Percentiles rank a stretch among this genome's conserved stretches.
Evolutionary conservation across 2,888 invertebrate genomes (phyloP).

Genomic region (Xanthorhoe spadicearia): DNA sequence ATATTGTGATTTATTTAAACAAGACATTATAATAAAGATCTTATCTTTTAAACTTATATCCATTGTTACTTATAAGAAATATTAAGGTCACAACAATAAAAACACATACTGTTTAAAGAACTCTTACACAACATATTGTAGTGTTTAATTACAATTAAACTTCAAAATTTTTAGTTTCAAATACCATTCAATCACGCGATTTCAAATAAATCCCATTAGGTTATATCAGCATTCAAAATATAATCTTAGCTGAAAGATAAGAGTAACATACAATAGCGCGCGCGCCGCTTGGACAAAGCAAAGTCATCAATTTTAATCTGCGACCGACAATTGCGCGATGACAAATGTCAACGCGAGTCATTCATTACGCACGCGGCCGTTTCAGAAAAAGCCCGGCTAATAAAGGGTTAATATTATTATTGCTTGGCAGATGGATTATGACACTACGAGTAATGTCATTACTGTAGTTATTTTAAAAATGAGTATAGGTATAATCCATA

Average conservation of each 20-base stretch:
- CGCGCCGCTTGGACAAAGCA: conserved; percentile 76
- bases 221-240: conserved; percentile 58
- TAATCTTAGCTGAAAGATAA: conserved; percentile 65
- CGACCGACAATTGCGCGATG: conserved; percentile 81
- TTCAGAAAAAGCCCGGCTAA: conserved; percentile 72
- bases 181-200: background rate
- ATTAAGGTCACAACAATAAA: background rate
- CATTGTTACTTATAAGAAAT: background rate
- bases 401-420: conserved; percentile 81
- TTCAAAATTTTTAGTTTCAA: background rate
- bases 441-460: conserved; percentile 43
- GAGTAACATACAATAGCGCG: conserved; percentile 64
- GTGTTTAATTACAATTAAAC: too few species aligned
- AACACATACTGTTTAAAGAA: background rate
- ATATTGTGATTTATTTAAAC: background rate
- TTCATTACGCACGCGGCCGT: conserved; percentile 78
- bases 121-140: background rate
- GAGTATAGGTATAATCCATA: conserved; percentile 4
- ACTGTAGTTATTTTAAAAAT: conserved; percentile 10
- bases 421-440: conserved; percentile 68
- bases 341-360: conserved; percentile 80
- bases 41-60: conserved; percentile 4
- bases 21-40: conserved; percentile 11
- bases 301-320: conserved; percentile 85
- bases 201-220: conserved; percentile 37